Conservation (phyloP, 1,140 invertebrate species). For the Charaxes varanes region DNA sequence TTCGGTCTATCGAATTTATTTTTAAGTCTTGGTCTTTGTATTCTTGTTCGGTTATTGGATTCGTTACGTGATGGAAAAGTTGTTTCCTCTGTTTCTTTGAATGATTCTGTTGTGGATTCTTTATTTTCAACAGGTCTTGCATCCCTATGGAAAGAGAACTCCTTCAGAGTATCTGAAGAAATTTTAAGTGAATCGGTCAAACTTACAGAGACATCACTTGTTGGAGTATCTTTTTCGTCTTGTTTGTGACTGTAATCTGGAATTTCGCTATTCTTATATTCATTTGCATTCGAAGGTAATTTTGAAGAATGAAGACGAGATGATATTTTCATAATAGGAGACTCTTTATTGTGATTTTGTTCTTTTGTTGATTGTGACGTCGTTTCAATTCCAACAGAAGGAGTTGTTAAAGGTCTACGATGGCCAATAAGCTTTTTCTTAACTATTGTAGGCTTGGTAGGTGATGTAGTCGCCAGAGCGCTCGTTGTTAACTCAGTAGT, state of each 20-base stretch:
- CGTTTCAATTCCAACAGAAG: constrained; percentile 47
- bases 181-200: constrained; percentile 44
- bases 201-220: constrained; percentile 63
- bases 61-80: constrained; percentile 36
- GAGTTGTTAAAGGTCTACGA: constrained; percentile 41
- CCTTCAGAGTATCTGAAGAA: constrained; percentile 32
- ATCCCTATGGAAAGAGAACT: constrained; percentile 63
- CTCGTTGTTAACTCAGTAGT: constrained; percentile 67
- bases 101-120: constrained; percentile 42
- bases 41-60: constrained; percentile 35
- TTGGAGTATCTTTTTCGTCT: constrained; percentile 72
- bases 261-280: constrained; percentile 44
- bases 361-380: constrained; percentile 39
- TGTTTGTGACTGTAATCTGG: constrained; percentile 71
- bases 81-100: constrained; percentile 38
- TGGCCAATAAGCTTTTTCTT: constrained; percentile 55
- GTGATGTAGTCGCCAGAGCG: constrained; percentile 60
- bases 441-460: constrained; percentile 56
- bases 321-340: constrained; percentile 71
- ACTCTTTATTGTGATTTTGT: constrained; percentile 50
- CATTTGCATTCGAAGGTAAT: constrained; percentile 31
- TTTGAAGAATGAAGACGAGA: constrained; percentile 40
- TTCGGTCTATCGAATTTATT: constrained; percentile 71
- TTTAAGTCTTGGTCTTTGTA: constrained; percentile 48
- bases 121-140: constrained; percentile 54